Percentiles rank a stretch among this genome's conserved stretches.
These are phyloP conservation scores for Melanostoma scalare DNA, from an alignment of 2,888 invertebrate species.

Conservation along the genomic window DNA sequence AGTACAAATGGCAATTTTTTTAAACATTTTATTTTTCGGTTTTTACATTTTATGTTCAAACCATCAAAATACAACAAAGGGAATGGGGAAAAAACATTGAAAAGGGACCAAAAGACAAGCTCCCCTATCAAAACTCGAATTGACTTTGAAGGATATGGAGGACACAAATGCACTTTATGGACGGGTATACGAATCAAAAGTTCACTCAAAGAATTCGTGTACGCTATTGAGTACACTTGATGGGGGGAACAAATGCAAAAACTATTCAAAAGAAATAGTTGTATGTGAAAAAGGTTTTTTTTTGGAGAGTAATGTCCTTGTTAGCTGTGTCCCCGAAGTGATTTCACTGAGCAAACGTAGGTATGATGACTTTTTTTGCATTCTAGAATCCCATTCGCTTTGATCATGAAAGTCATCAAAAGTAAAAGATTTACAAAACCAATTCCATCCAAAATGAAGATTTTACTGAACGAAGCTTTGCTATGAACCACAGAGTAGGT, in stretches of 20 bases:
- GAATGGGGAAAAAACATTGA: not conserved
- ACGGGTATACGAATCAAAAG: slow-evolving; percentile 36
- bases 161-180: slow-evolving; percentile 62
- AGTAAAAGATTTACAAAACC: no score
- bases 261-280: slow-evolving; percentile 43
- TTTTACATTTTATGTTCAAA: slow-evolving; percentile 55
- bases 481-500: no score
- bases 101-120: slow-evolving; percentile 33
- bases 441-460: no score
- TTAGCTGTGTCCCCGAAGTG: no score
- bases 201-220: slow-evolving; percentile 28
- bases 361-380: no score
- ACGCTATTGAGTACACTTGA: slow-evolving; percentile 13
- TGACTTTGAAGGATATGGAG: slow-evolving; percentile 59
- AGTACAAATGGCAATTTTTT: slow-evolving; percentile 37
- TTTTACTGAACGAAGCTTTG: no score
- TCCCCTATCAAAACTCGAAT: slow-evolving; percentile 57
- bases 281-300: not conserved
- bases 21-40: slow-evolving; percentile 9
- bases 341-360: not conserved
- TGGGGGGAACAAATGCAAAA: slow-evolving; percentile 45
- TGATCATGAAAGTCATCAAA: no score
- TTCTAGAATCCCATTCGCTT: no score
- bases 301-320: not conserved
- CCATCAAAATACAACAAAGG: slow-evolving; percentile 23